These are phyloP conservation scores for Trinectes maculatus DNA, from an alignment of 2,113 vertebrate species.

Conservation along the genomic window DNA sequence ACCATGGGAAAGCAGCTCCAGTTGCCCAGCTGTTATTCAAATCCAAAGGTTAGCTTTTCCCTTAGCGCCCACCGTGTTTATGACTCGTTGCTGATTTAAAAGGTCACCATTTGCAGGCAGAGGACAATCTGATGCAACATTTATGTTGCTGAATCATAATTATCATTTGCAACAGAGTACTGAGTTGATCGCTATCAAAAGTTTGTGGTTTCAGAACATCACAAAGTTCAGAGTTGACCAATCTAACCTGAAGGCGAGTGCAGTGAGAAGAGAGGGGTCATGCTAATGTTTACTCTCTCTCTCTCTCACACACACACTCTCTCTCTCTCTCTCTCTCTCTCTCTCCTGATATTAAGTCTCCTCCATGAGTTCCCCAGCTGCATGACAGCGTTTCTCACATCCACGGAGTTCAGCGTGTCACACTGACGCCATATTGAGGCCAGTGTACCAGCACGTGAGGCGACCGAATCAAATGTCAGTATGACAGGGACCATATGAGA, in stretches of 20 bases:
- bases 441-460: slow-evolving; percentile 21
- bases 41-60: slow-evolving; percentile 61
- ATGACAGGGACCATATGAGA: slow-evolving; percentile 24
- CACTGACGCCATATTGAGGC: background rate
- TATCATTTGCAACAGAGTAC: slow-evolving; percentile 3
- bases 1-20: slow-evolving; percentile 23
- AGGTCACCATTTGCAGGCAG: slow-evolving; percentile 65
- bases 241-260: slow-evolving; percentile 19
- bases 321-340: slow-evolving; percentile 3
- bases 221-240: slow-evolving; percentile 12
- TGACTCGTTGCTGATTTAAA: slow-evolving; percentile 52
- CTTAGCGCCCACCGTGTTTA: slow-evolving; percentile 13
- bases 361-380: background rate
- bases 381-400: slow-evolving; percentile 26
- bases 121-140: slow-evolving; percentile 64
- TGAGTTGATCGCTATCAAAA: slow-evolving; percentile 50
- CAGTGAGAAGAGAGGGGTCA: background rate
- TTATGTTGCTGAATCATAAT: slow-evolving; percentile 58
- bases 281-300: no score
- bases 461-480: slow-evolving; percentile 54
- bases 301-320: no score
- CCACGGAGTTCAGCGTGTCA: slow-evolving; percentile 10
- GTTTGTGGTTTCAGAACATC: slow-evolving; percentile 19
- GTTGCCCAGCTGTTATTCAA: slow-evolving; percentile 51
- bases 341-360: slow-evolving; percentile 6